Evolutionary conservation across 2,797 vertebrate genomes (phyloP).

Genomic region (Muscicapa comitata): DNA sequence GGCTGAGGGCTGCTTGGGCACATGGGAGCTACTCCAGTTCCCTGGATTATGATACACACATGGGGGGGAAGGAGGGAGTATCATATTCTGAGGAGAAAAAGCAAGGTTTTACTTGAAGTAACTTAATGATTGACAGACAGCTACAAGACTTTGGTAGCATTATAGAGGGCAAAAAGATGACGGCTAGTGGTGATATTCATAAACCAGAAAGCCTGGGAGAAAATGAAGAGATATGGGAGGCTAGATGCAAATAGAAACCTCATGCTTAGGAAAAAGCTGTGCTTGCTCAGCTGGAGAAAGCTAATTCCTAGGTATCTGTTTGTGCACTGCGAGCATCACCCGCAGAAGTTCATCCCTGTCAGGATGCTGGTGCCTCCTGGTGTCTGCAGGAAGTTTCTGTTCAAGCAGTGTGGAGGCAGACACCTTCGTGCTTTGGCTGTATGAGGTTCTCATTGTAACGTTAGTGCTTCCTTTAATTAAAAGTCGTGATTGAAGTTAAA

Average conservation of each 20-base stretch:
- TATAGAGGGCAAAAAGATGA: neutral
- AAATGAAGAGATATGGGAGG: neutral
- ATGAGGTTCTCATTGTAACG: neutral
- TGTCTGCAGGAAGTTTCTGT: conserved; percentile 39
- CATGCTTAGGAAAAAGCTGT: neutral
- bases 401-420: neutral
- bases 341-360: neutral
- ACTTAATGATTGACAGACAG: neutral
- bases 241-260: neutral
- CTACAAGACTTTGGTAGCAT: neutral
- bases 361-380: conserved; percentile 63
- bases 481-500: neutral
- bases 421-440: neutral
- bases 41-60: neutral
- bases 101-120: neutral
- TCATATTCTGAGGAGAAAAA: neutral
- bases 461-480: neutral
- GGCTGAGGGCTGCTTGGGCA: neutral
- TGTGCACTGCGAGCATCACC: neutral
- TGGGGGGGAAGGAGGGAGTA: accelerated
- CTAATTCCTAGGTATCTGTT: neutral
- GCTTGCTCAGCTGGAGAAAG: neutral
- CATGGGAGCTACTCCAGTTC: neutral
- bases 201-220: neutral
- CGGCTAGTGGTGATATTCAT: neutral